Conservation (phyloP, 1,140 invertebrate genomes). For the Lepidurus arcticus region DNA sequence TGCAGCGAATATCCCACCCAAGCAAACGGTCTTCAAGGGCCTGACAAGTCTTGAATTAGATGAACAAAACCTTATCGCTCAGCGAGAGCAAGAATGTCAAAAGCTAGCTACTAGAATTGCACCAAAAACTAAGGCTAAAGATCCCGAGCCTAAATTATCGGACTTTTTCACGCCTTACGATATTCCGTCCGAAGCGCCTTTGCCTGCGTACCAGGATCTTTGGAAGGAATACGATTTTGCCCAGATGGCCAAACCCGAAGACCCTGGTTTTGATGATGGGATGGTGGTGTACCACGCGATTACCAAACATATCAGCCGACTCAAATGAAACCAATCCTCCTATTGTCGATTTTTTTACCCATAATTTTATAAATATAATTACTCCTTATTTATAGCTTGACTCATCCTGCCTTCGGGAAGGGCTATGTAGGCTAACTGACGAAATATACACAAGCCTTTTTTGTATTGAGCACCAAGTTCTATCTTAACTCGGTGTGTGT, state of each 20-base stretch:
- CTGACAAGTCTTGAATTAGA: neutral
- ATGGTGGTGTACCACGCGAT: neutral
- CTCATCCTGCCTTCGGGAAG: too few species aligned
- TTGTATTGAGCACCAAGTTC: neutral
- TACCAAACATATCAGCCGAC: neutral
- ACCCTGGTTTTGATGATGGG: neutral
- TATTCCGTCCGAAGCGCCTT: neutral
- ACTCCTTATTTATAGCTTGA: too few species aligned
- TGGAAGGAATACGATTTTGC: neutral
- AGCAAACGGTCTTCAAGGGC: conserved; percentile 7
- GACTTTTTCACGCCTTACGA: neutral
- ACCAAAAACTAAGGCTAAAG: neutral
- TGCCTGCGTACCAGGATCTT: neutral
- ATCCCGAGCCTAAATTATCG: neutral
- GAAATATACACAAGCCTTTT: neutral
- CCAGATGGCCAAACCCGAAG: neutral
- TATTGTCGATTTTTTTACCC: neutral
- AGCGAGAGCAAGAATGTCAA: neutral
- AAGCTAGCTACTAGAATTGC: neutral
- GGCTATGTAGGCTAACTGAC: too few species aligned
- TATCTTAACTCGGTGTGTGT: neutral
- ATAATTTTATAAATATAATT: neutral
- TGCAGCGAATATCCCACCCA: neutral
- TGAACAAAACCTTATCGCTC: neutral
- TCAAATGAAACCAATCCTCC: neutral